These are phyloP conservation scores for Dicrostonyx torquatus DNA, from an alignment of 2,797 vertebrate species.

Conservation along the genomic window DNA sequence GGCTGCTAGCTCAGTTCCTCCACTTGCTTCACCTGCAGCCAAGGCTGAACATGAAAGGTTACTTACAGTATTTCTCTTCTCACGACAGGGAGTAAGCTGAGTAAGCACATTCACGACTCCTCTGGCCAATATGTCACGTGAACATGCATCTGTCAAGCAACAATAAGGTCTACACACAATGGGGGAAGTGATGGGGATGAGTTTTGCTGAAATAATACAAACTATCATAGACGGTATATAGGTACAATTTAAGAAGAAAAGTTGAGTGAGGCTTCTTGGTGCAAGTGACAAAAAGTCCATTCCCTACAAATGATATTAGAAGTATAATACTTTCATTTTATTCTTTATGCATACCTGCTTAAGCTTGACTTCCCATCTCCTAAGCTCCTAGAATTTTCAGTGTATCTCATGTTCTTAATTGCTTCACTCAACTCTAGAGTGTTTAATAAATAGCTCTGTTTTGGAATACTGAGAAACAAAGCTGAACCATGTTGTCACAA, in stretches of 20 bases:
- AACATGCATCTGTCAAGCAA: neutral
- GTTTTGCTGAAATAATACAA: neutral
- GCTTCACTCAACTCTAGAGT: neutral
- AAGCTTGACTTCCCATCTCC: neutral
- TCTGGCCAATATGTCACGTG: neutral
- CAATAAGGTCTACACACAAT: neutral
- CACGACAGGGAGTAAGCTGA: neutral
- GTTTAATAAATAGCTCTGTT: neutral
- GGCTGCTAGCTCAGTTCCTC: neutral
- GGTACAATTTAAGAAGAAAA: neutral
- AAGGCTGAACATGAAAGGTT: neutral
- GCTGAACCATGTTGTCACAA: neutral
- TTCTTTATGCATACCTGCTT: too few relatives aligned
- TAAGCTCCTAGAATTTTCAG: neutral
- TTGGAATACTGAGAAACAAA: neutral
- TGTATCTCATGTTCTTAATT: neutral
- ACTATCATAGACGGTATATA: neutral
- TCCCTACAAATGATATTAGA: neutral
- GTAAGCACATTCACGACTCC: neutral
- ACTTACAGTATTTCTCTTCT: neutral
- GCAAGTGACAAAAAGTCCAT: neutral
- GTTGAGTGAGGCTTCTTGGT: neutral
- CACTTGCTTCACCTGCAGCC: neutral
- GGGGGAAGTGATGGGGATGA: neutral
- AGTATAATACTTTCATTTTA: neutral